Conservation (phyloP, 1,140 invertebrate genomes). For the Ephestia elutella region DNA sequence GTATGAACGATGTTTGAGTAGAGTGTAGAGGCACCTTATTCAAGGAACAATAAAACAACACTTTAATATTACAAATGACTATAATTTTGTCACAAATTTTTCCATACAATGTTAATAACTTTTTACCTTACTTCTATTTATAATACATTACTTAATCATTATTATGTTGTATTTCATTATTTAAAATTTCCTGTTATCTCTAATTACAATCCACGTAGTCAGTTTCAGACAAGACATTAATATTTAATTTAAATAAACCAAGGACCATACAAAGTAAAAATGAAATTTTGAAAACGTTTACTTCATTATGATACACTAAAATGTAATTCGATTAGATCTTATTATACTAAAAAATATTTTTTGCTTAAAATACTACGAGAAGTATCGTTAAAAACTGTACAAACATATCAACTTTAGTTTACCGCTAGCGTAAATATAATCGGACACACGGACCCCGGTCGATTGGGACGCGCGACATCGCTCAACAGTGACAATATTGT, state of each 20-base stretch:
- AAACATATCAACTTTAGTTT: conserved; percentile 57
- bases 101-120: conserved; percentile 74
- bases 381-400: conserved; percentile 72
- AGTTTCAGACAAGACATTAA: conserved; percentile 54
- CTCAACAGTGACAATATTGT: conserved; percentile 44
- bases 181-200: conserved; percentile 69
- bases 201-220: conserved; percentile 66
- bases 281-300: conserved; percentile 53
- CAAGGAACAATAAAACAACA: conserved; percentile 56
- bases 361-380: conserved; percentile 68
- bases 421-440: conserved; percentile 49
- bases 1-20: no score
- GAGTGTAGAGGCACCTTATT: not conserved
- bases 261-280: conserved; percentile 52
- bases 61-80: conserved; percentile 72
- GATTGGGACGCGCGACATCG: conserved; percentile 36
- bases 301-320: conserved; percentile 64
- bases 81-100: conserved; percentile 74
- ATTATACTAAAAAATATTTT: conserved; percentile 71
- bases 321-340: conserved; percentile 73
- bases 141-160: conserved; percentile 71
- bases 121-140: conserved; percentile 72
- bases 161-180: conserved; percentile 66
- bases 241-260: conserved; percentile 41
- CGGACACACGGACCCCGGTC: conserved; percentile 32